Evolutionary conservation across 2,888 invertebrate genomes (phyloP), one percentile per base, ranked within the genome.

Genomic region (Pachycephus smyrnensis): DNA sequence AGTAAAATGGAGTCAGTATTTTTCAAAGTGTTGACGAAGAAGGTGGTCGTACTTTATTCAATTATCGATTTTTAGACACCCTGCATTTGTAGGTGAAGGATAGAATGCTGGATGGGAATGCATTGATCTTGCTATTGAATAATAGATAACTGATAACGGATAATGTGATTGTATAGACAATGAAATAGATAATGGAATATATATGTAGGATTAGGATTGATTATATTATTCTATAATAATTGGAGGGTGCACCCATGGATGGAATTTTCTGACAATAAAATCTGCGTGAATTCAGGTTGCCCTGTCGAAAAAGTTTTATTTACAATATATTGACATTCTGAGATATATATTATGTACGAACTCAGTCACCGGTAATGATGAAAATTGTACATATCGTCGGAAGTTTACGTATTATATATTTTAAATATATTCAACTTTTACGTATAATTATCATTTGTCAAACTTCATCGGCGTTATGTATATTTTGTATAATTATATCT

Each of bases 241-340:
- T 1, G 15, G 6, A 40, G 15, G 40, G 40, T 40, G 4, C 40
- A 40, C 6, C 15, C 6, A 23, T 1, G 4, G 15, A 40, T 23
- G 15, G 15, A 40, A 40, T 40, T 40, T 40, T 15, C 6, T 1
- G 6, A 23, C 15, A 40, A 15, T 15, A 23, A 40, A 55, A 23
- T 55, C 6, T 55, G 23, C 23, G 55, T 30, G 4, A 0, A 30
- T 71, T 71, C 71, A 71, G 71, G 71, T 71, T 32, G 71, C 84
- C 84, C 83, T 85, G 84, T 81, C 83, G 84, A 71, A 85, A 86
- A 83, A 86, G 82, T 83, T 85, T 86, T 86, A 85, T 88, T 86
- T 88, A 88, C 88, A 88, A 86, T 85, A 84, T 87, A 85, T 86
- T 86, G 86, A 88, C 87, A 86, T 85, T 82, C 81, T 87, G 80